Percentiles rank a stretch among this genome's conserved stretches.
Evolutionary conservation across 2,888 invertebrate genomes (phyloP).

Genomic region (Eupelmus urozonus): DNA sequence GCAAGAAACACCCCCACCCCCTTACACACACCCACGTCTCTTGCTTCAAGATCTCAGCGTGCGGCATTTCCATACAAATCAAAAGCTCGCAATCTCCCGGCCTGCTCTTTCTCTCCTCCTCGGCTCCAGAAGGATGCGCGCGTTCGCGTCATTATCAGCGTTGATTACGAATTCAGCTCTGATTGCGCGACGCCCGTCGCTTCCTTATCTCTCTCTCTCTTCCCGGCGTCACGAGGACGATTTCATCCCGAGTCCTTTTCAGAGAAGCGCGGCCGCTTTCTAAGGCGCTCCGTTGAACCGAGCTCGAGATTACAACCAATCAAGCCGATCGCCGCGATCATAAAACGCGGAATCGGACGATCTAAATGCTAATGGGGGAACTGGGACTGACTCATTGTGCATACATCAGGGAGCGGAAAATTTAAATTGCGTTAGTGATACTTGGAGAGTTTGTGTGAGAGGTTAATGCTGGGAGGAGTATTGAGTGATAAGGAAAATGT

Average conservation of each 20-base stretch:
- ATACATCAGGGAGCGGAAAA: too few species aligned
- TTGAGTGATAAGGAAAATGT: too few species aligned
- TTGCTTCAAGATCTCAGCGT: background rate
- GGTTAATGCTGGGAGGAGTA: too few species aligned
- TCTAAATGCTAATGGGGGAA: conserved; percentile 59
- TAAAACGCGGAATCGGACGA: conserved; percentile 50
- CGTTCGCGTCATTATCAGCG: conserved; percentile 49
- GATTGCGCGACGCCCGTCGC: conserved; percentile 38
- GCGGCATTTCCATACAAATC: conserved; percentile 50
- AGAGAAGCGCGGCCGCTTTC: background rate
- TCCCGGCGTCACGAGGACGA: background rate
- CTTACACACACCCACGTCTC: background rate
- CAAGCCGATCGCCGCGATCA: conserved; percentile 35
- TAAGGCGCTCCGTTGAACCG: background rate
- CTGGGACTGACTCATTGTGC: too few species aligned
- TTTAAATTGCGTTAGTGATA: too few species aligned
- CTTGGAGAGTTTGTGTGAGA: too few species aligned
- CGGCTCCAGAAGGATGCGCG: background rate
- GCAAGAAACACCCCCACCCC: too few species aligned
- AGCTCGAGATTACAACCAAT: conserved; percentile 25
- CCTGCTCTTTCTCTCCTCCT: background rate
- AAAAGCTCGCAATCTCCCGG: conserved; percentile 10
- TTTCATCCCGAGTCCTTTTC: conserved; percentile 14
- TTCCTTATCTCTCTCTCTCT: background rate
- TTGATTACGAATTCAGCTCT: conserved; percentile 56